phyloP scores from a whole-genome alignment of 2,113 vertebrate species.

The Laterallus jamaicensis region DNA sequence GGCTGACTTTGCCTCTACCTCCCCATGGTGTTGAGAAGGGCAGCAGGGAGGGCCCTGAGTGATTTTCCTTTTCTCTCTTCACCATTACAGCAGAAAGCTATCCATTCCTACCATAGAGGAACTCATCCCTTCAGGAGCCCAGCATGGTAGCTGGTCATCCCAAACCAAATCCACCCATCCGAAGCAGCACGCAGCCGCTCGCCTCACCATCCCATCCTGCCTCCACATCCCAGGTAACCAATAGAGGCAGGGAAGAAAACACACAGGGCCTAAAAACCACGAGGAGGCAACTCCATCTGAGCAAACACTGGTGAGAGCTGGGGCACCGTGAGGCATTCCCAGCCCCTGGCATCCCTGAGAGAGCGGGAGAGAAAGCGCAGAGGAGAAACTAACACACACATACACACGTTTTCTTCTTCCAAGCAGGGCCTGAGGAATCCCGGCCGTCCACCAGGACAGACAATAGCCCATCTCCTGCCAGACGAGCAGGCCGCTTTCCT shows the following conservation, averaged over 20 bases:
- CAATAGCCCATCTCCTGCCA: constrained; percentile 67
- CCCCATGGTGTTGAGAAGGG: neutral
- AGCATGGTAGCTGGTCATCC: rapidly evolving
- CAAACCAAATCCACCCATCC: neutral
- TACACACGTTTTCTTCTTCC: neutral
- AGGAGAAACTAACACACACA: constrained; percentile 29
- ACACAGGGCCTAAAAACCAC: neutral
- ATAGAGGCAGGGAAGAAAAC: rapidly evolving
- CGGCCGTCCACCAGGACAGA: constrained; percentile 19
- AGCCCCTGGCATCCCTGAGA: neutral
- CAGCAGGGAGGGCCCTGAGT: neutral
- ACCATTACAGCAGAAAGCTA: neutral
- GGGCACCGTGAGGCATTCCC: no score
- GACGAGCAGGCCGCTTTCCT: constrained; percentile 39
- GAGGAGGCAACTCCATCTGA: rapidly evolving
- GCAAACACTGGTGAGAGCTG: rapidly evolving
- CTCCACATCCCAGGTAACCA: neutral
- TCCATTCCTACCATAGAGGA: no score
- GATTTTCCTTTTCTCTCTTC: neutral
- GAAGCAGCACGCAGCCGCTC: neutral
- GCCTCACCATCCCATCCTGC: rapidly evolving
- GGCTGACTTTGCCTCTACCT: neutral
- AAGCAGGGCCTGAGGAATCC: constrained; percentile 48
- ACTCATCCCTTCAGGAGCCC: neutral
- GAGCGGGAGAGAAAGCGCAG: neutral